A percentile compares a stretch with the other conserved stretches of the same genome.
Evolutionary conservation across 2,113 vertebrate species (phyloP).

Genomic region (Crotalus horridus): DNA sequence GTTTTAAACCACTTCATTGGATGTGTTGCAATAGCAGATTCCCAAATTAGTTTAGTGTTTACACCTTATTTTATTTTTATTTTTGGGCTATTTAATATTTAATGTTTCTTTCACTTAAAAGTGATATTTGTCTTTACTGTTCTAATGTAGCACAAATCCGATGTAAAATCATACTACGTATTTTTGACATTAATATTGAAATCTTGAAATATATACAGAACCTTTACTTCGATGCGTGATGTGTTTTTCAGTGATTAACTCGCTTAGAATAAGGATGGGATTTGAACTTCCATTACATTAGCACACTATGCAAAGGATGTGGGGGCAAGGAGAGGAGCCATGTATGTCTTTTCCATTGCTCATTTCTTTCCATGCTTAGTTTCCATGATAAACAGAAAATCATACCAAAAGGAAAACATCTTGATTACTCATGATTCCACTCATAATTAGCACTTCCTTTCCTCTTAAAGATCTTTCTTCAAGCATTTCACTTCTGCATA

Average conservation of each 20-base stretch:
- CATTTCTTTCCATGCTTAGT: slow-evolving; percentile 12
- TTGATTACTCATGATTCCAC: slow-evolving; percentile 27
- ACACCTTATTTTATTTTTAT: slow-evolving; percentile 88
- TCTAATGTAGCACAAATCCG: slow-evolving; percentile 96
- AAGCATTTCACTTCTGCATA: slow-evolving; percentile 52
- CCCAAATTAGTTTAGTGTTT: slow-evolving; percentile 95
- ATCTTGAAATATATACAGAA: slow-evolving; percentile 92
- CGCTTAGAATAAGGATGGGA: slow-evolving; percentile 69
- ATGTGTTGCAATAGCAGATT: slow-evolving; percentile 96
- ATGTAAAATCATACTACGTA: slow-evolving; percentile 98
- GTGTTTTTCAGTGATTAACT: slow-evolving; percentile 74
- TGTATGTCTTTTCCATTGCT: neutral
- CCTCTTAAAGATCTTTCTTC: neutral
- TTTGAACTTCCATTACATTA: slow-evolving; percentile 68
- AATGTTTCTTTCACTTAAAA: slow-evolving; percentile 97
- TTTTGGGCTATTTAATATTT: slow-evolving; percentile 99
- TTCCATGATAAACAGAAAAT: slow-evolving; percentile 16
- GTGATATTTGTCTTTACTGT: slow-evolving; percentile 93
- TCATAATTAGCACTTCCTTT: slow-evolving; percentile 18
- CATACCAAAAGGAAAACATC: slow-evolving; percentile 16
- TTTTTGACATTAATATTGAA: slow-evolving; percentile 99
- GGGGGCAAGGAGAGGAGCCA: neutral
- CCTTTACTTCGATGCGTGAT: slow-evolving; percentile 74
- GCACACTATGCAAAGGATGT: slow-evolving; percentile 74
- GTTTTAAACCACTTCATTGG: slow-evolving; percentile 93